Percentiles rank a stretch among this genome's conserved stretches.
Conservation (phyloP, 1,140 invertebrate species). For the Drosophila watanabei region DNA sequence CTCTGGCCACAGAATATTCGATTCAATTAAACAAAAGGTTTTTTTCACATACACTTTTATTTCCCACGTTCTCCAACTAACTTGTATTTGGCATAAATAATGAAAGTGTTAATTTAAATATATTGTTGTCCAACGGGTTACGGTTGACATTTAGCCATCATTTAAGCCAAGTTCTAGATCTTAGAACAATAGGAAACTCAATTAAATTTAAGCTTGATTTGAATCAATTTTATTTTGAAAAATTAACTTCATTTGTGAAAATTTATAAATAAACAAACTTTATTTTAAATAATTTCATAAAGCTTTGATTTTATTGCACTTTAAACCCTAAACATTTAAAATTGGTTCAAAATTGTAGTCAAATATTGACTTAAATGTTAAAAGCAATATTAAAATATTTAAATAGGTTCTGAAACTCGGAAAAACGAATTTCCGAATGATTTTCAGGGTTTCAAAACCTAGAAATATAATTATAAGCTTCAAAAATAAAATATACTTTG, state of each 20-base stretch:
- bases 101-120: constrained; percentile 20
- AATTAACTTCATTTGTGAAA: neutral
- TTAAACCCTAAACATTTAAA: neutral
- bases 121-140: constrained; percentile 23
- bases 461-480: too few species aligned
- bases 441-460: neutral
- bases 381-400: neutral
- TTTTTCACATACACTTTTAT: constrained; percentile 4
- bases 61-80: constrained; percentile 37
- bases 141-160: constrained; percentile 12
- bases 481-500: too few species aligned
- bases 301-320: neutral
- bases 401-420: neutral
- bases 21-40: constrained; percentile 6
- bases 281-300: neutral
- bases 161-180: constrained; percentile 1
- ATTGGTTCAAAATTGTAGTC: neutral
- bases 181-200: constrained; percentile 10
- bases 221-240: neutral
- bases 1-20: constrained; percentile 6
- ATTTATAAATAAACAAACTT: neutral
- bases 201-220: neutral
- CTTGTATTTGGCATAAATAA: constrained; percentile 22
- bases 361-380: neutral
- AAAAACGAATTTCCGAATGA: neutral